phyloP scores from a whole-genome alignment of 2,888 invertebrate species.

The Polylopha cassiicola region DNA sequence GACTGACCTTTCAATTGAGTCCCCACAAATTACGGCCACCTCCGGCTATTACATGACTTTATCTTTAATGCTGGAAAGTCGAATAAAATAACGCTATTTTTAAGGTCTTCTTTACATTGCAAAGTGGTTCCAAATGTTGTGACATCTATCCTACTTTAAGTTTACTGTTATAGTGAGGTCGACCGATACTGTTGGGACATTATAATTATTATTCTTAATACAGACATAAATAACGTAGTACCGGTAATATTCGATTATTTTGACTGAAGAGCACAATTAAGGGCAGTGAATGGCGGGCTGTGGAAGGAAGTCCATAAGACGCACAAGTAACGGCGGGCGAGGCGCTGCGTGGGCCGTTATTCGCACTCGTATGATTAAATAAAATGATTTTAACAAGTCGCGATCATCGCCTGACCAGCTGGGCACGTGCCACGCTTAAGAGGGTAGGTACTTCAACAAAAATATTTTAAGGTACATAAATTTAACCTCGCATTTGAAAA shows the following conservation, averaged over 20 bases:
- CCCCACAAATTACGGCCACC: constrained; percentile 40
- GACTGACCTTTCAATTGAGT: constrained; percentile 58
- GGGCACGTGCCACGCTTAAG: constrained; percentile 20
- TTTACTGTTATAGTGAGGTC: constrained; percentile 35
- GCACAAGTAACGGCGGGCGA: constrained; percentile 24
- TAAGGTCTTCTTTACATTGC: constrained; percentile 43
- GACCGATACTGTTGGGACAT: constrained; percentile 22
- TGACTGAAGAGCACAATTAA: constrained; percentile 16
- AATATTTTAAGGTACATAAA: not conserved
- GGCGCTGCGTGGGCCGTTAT: constrained; percentile 30
- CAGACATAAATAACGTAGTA: too few relatives aligned
- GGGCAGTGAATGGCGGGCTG: constrained; percentile 16
- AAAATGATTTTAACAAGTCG: constrained; percentile 31
- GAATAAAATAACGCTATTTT: constrained; percentile 50
- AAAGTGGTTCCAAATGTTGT: constrained; percentile 43
- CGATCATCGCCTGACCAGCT: constrained; percentile 18
- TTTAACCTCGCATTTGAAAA: too few relatives aligned
- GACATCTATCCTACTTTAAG: constrained; percentile 42
- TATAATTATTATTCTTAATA: too few relatives aligned
- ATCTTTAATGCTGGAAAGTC: constrained; percentile 48
- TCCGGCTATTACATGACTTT: constrained; percentile 49
- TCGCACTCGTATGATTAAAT: constrained; percentile 37
- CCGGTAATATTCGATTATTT: too few relatives aligned
- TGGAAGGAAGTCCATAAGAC: constrained; percentile 15
- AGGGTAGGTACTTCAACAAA: constrained; percentile 13